Conservation (phyloP, 2,888 invertebrate species). For the Pheosia gnoma region DNA sequence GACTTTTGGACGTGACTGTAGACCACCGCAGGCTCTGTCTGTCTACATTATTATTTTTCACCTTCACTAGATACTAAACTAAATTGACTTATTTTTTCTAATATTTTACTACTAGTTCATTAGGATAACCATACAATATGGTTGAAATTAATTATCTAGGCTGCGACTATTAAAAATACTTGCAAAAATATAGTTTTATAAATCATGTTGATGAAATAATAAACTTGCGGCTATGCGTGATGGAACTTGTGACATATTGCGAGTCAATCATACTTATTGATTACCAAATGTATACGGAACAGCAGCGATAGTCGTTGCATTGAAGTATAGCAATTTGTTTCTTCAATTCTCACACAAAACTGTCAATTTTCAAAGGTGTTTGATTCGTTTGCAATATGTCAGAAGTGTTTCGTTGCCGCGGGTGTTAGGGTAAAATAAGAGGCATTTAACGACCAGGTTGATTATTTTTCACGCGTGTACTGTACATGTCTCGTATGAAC, state of each 20-base stretch:
- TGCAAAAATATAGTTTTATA: conserved; percentile 23
- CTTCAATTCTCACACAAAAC: too few relatives aligned
- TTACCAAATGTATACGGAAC: too few relatives aligned
- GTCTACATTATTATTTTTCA: conserved; percentile 24
- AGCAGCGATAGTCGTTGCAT: too few relatives aligned
- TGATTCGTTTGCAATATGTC: too few relatives aligned
- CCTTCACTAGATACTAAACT: conserved; percentile 18
- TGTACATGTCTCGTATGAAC: conserved; percentile 15
- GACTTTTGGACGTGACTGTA: conserved; percentile 19
- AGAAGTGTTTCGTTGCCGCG: too few relatives aligned
- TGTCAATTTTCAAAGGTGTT: too few relatives aligned
- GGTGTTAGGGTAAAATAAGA: conserved; percentile 8
- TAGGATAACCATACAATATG: conserved; percentile 40
- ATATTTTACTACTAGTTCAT: conserved; percentile 39
- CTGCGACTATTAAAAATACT: conserved; percentile 18
- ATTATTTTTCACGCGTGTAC: conserved; percentile 13
- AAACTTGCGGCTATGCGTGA: conserved; percentile 4
- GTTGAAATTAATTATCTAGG: conserved; percentile 41
- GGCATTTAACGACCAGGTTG: conserved; percentile 26
- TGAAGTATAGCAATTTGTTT: too few relatives aligned
- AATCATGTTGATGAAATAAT: conserved; percentile 42
- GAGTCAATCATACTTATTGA: background rate
- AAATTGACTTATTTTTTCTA: conserved; percentile 43
- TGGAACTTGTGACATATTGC: background rate
- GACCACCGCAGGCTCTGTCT: conserved; percentile 31